A percentile compares a stretch with the other conserved stretches of the same genome.
Evolutionary conservation across 1,140 invertebrate genomes (phyloP).

Genomic region (Drosophila trapezifrons): DNA sequence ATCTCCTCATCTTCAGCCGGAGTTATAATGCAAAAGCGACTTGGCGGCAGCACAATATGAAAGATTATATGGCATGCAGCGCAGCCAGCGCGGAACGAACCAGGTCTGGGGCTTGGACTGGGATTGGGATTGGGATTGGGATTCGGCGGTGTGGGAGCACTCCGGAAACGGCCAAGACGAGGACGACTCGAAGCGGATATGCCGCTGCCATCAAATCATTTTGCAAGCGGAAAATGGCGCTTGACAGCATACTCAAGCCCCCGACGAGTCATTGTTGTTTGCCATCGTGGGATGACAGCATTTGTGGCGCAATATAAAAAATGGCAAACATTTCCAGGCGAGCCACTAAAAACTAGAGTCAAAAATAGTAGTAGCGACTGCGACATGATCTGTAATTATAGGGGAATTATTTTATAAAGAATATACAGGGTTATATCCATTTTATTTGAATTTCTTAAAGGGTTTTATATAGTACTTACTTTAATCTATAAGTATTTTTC

Average conservation of each 20-base stretch:
- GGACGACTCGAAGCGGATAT: conserved; percentile 65
- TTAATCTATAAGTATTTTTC: too few species aligned
- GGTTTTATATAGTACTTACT: too few species aligned
- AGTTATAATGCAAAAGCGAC: conserved; percentile 69
- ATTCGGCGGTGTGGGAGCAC: neutral
- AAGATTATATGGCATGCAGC: conserved; percentile 76
- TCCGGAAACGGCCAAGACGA: conserved; percentile 30
- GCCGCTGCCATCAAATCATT: conserved; percentile 81
- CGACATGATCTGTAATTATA: conserved; percentile 1
- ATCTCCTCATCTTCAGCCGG: conserved; percentile 3
- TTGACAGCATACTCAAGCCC: conserved; percentile 48
- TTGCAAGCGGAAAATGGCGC: conserved; percentile 78
- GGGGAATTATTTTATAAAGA: neutral
- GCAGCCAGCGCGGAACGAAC: conserved; percentile 67
- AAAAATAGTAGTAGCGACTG: neutral
- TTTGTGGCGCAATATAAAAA: conserved; percentile 64
- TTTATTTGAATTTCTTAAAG: neutral
- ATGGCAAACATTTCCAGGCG: conserved; percentile 49
- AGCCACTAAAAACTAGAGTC: conserved; percentile 25
- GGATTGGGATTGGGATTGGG: conserved; percentile 2
- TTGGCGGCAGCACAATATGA: conserved; percentile 65
- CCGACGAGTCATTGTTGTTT: conserved; percentile 48
- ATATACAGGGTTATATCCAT: too few species aligned
- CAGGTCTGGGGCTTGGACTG: conserved; percentile 1
- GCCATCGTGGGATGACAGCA: conserved; percentile 53